Base-by-base conservation (phyloP, 2,113 vertebrate genomes). In the Hipposideros armiger region DNA sequence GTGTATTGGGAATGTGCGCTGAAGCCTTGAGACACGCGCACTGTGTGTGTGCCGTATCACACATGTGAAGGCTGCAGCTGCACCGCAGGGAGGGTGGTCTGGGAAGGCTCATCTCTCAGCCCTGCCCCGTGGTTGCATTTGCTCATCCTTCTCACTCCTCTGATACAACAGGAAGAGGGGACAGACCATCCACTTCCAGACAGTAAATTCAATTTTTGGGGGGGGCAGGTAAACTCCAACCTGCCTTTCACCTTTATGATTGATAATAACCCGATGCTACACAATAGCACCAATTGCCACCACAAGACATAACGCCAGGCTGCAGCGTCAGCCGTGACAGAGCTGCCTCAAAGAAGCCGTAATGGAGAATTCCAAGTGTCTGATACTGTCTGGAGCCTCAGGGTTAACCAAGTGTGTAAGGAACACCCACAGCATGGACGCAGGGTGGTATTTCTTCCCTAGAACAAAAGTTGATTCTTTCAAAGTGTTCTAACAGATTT, bases 381-480 rank as follows among this genome's bases (percentile, higher is more conserved):
- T 47, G 10, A 20, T n/a, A 22, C 24, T 3, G 8, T 42, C 40
- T 15, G 0, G 40, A 47, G 26, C 24, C 56, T 30, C 13, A 0
- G 56, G 72, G n/a, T 15, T 22, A 47, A 42, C 92, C 5, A 1
- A 30, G 24, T 19, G 15, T 47, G 52, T 10, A 10, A 56, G 36
- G 42, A 56, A 50, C 28, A 3, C 45, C 10, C 28, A 24, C 28
- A 58, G 26, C 36, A 10, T 17, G 1, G 24, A 42, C 62, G n/a
- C 40, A 22, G 36, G 40, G 36, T 30, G 64, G 14, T 40, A 42
- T 45, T 60, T 42, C 60, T 58, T 60, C 30, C 77, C 13, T 47
- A 7, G 28, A 64, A 76, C 17, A n/a, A 30, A 64, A 86, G 69
- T 36, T 17, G 28, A n/a, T 45, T 50, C 66, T 69, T 26, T 89